Percentiles rank a stretch among this genome's conserved stretches.
Evolutionary conservation across 2,888 invertebrate genomes (phyloP).

Genomic region (Adineta ricciae): DNA sequence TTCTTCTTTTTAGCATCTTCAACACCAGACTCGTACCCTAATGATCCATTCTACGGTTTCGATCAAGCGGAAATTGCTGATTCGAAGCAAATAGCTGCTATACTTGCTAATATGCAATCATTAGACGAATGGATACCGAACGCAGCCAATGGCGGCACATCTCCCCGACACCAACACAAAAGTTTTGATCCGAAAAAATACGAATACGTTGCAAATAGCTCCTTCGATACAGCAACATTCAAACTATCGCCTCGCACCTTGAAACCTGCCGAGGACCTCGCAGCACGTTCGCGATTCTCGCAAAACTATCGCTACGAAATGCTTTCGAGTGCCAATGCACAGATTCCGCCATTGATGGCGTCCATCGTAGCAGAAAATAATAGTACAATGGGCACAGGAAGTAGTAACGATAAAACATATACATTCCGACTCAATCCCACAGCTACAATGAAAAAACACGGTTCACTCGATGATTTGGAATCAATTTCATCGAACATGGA

Average conservation of each 20-base stretch:
- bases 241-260: constrained; percentile 10
- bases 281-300: background rate
- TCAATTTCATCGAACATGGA: background rate
- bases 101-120: constrained; percentile 11
- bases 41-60: background rate
- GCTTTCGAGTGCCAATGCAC: background rate
- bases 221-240: constrained; percentile 17
- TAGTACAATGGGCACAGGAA: background rate
- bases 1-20: background rate
- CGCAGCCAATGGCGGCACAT: background rate
- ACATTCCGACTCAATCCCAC: background rate
- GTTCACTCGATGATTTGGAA: background rate
- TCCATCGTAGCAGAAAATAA: constrained; percentile 2
- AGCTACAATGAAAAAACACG: background rate
- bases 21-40: background rate
- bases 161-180: background rate
- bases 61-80: background rate
- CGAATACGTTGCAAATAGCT: background rate
- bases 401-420: background rate
- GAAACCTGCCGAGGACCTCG: background rate
- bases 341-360: background rate
- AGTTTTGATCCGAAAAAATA: constrained; percentile 3
- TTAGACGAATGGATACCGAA: background rate
- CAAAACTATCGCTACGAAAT: background rate
- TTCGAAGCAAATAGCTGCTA: background rate